A percentile compares a stretch with the other conserved stretches of the same genome.
phyloP scores from a whole-genome alignment of 37 sponge, comb jelly and placozoan genomes.

The Haliclona indistincta region DNA sequence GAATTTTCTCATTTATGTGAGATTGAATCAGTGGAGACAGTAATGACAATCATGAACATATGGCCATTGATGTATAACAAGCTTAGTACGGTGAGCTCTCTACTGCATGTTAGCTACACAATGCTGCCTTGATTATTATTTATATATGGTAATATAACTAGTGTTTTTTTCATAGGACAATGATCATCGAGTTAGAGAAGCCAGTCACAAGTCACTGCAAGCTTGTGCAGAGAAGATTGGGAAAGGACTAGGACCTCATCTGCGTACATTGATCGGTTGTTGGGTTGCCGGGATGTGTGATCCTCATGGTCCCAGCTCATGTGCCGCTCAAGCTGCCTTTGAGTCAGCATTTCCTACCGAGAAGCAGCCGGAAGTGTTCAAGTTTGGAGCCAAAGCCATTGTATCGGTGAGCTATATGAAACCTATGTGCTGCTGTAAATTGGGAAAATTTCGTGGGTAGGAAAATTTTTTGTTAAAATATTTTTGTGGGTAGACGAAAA shows the following conservation, averaged over 20 bases:
- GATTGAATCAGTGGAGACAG: conserved; percentile 1
- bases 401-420: conserved; percentile 22
- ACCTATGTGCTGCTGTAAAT: too few relatives aligned
- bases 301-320: conserved; percentile 51
- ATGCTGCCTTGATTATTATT: not conserved
- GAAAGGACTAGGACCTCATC: conserved; percentile 44
- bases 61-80: conserved; percentile 76
- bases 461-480: too few relatives aligned
- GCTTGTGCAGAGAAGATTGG: conserved; percentile 26
- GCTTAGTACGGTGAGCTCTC: conserved; percentile 43
- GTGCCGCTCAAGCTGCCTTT: conserved; percentile 66
- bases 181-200: conserved; percentile 62
- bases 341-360: conserved; percentile 29
- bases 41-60: conserved; percentile 14
- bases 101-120: not conserved
- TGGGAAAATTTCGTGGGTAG: conserved; percentile 3
- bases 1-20: conserved; percentile 52
- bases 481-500: too few relatives aligned
- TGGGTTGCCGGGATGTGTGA: conserved; percentile 80
- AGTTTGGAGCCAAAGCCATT: conserved; percentile 26
- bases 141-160: not conserved
- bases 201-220: conserved; percentile 57
- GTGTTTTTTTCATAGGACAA: conserved; percentile 42
- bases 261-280: conserved; percentile 60
- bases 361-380: conserved; percentile 40